Evolutionary conservation across 2,797 vertebrate species (phyloP).

Genomic region (Coccyzus lansbergi): DNA sequence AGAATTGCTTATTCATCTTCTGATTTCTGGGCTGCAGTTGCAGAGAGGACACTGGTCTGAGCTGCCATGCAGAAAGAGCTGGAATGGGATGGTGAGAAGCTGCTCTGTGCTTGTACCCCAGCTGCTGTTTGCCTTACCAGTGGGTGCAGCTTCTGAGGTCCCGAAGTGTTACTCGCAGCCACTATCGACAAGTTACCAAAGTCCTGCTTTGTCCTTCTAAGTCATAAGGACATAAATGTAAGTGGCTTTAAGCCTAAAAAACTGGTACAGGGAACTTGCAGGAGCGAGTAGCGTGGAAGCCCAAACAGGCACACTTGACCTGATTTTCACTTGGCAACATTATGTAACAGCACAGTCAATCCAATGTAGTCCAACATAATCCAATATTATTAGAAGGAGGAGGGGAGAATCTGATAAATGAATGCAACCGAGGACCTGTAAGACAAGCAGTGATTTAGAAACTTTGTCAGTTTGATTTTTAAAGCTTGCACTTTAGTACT

Average conservation of each 20-base stretch:
- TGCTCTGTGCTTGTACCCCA: background rate
- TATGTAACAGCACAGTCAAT: conserved; percentile 13
- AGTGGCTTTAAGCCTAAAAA: background rate
- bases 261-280: background rate
- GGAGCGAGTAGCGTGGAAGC: background rate
- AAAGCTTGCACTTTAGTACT: background rate
- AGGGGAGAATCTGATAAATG: background rate
- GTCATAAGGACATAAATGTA: background rate
- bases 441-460: background rate
- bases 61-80: background rate
- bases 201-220: background rate
- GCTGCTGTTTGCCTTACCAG: background rate
- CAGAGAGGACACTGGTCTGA: background rate
- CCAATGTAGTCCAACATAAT: background rate
- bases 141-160: background rate
- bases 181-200: background rate
- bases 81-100: background rate
- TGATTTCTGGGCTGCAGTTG: background rate
- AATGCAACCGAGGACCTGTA: background rate
- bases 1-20: background rate
- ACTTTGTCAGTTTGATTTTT: background rate
- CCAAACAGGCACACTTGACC: background rate
- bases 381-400: conserved; percentile 8
- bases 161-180: background rate
- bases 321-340: background rate